These are phyloP conservation scores for Eriosoma lanigerum DNA, from an alignment of 1,140 invertebrate species.

Conservation along the genomic window DNA sequence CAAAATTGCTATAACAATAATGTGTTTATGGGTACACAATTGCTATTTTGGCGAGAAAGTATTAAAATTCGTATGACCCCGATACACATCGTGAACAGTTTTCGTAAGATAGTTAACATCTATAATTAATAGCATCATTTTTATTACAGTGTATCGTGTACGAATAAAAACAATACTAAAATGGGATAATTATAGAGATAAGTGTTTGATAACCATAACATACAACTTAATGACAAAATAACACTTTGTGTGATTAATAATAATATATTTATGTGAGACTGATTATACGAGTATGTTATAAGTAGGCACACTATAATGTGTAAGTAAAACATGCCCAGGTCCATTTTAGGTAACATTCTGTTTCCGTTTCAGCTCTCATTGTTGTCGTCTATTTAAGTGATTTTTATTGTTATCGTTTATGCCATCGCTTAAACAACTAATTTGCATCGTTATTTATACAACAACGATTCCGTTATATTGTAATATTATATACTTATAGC, in stretches of 20 bases:
- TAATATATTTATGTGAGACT: too few relatives aligned
- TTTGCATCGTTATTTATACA: background rate
- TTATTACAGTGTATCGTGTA: background rate
- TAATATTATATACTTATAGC: background rate
- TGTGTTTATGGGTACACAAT: background rate
- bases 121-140: too few relatives aligned
- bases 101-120: constrained; percentile 1
- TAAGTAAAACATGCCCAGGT: too few relatives aligned
- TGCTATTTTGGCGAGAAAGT: background rate
- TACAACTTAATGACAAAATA: background rate
- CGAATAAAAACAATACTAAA: background rate
- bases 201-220: background rate
- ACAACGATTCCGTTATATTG: background rate
- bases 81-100: background rate
- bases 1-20: background rate
- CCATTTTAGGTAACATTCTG: too few relatives aligned
- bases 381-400: background rate
- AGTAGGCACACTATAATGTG: background rate
- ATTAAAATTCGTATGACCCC: constrained; percentile 1
- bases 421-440: background rate
- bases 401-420: background rate
- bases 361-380: too few relatives aligned
- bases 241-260: too few relatives aligned
- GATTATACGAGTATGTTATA: background rate
- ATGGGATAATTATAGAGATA: too few relatives aligned